Evolutionary conservation across 2,113 vertebrate species (phyloP).

Genomic region (Leptocoma aspasia): DNA sequence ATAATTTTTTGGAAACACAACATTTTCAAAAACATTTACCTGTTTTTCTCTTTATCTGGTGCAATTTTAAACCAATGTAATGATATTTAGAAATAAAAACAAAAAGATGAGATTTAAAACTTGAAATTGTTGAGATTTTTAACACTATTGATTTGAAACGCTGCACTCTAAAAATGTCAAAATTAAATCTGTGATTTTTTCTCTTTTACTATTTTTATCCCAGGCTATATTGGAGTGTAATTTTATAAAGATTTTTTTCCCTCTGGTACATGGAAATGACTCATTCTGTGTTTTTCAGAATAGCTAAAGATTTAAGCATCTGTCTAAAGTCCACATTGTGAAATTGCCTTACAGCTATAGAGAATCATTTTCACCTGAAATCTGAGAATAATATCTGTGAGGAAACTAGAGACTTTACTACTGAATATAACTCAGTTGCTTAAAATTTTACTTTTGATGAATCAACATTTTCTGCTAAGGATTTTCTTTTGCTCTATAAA

Average conservation of each 20-base stretch:
- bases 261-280: constrained; percentile 8
- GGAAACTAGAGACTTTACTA: background rate
- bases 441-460: background rate
- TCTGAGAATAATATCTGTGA: background rate
- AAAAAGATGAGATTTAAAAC: background rate
- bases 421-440: background rate
- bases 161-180: background rate
- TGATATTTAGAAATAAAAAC: background rate
- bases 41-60: background rate
- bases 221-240: background rate
- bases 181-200: background rate
- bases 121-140: background rate
- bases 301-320: background rate
- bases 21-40: background rate
- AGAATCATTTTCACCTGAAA: background rate
- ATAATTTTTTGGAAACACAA: background rate
- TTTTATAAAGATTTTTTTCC: background rate
- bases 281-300: background rate
- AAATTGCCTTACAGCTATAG: background rate
- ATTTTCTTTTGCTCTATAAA: background rate
- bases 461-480: background rate
- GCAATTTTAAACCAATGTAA: background rate
- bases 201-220: background rate
- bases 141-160: background rate
- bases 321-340: background rate